phyloP scores from a whole-genome alignment of 2,888 invertebrate species.

The Athetis lepigone region DNA sequence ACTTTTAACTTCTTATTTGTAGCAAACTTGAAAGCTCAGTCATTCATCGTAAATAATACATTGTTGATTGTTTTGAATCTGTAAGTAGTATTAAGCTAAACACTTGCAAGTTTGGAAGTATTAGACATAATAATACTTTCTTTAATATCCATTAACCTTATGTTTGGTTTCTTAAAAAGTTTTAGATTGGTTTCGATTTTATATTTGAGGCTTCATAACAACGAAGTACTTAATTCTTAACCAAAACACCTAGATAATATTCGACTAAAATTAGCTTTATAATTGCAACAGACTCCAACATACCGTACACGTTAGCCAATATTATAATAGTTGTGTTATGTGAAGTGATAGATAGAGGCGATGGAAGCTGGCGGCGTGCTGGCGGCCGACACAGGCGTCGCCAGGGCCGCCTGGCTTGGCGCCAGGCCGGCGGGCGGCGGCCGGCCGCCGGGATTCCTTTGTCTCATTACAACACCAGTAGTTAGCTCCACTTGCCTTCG shows the following conservation, averaged over 20 bases:
- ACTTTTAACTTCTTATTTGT: not conserved
- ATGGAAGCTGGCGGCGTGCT: constrained; percentile 78
- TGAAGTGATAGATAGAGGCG: constrained; percentile 62
- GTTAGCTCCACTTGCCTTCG: constrained; percentile 61
- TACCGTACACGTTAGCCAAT: constrained; percentile 25
- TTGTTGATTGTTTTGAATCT: constrained; percentile 11
- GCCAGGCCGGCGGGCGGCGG: constrained; percentile 90
- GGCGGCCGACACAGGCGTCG: constrained; percentile 86
- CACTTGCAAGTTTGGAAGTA: not conserved
- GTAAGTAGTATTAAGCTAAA: not conserved
- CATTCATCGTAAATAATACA: constrained; percentile 1
- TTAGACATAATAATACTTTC: too few relatives aligned
- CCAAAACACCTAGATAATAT: not conserved
- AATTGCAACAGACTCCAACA: constrained; percentile 19
- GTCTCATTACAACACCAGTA: constrained; percentile 84
- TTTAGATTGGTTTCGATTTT: not conserved
- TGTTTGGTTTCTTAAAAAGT: not conserved
- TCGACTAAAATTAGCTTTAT: constrained; percentile 10
- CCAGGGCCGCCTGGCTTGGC: constrained; percentile 90
- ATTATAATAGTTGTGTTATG: constrained; percentile 45
- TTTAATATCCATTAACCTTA: not conserved
- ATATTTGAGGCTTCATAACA: constrained; percentile 1
- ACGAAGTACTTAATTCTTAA: not conserved
- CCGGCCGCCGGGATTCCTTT: constrained; percentile 89
- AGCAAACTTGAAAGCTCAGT: constrained; percentile 12